phyloP scores from a whole-genome alignment of 2,888 invertebrate species.

The Macrosiphum euphorbiae region DNA sequence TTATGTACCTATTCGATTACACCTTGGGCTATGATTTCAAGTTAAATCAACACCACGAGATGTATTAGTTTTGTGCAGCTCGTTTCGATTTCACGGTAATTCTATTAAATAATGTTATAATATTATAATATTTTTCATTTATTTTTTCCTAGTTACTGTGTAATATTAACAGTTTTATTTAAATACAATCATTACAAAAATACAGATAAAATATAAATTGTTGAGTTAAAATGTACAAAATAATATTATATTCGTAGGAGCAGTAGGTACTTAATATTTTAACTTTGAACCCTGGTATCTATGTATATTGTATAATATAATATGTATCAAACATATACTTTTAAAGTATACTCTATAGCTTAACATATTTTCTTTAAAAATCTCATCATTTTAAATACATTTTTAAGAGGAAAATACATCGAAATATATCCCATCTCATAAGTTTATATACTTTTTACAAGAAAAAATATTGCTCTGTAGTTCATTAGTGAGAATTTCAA shows the following conservation, averaged over 20 bases:
- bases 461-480: not conserved
- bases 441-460: not conserved
- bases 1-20: conserved; percentile 3
- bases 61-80: not conserved
- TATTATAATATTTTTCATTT: not conserved
- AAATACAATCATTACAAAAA: not conserved
- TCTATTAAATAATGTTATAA: not conserved
- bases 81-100: not conserved
- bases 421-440: not conserved
- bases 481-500: not conserved
- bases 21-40: not conserved
- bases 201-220: not conserved
- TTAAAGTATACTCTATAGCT: not conserved
- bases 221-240: not conserved
- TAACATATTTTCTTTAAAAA: not conserved
- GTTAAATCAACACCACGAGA: not conserved
- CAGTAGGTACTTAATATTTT: not conserved
- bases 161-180: not conserved
- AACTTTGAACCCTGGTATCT: not conserved
- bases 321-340: not conserved
- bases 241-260: not conserved
- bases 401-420: not conserved
- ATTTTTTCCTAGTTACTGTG: not conserved
- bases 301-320: not conserved
- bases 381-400: not conserved